Evolutionary conservation across 2,113 vertebrate species (phyloP).

Genomic region (Myotis yumanensis): DNA sequence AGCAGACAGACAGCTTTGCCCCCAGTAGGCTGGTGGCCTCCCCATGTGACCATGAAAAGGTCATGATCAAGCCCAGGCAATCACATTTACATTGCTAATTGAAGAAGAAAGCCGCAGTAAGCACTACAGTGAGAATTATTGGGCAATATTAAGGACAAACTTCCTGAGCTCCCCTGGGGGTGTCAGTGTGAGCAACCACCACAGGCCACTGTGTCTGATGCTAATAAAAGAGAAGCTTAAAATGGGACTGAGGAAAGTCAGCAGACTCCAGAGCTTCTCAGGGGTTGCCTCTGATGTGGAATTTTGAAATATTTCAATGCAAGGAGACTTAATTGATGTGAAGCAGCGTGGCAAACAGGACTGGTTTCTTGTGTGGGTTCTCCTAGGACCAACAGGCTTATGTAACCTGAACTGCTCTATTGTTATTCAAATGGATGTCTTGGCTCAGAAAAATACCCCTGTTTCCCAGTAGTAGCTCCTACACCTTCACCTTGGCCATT

Average conservation of each 20-base stretch:
- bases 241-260: neutral
- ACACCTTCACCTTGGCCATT: neutral
- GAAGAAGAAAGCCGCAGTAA: constrained; percentile 51
- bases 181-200: neutral
- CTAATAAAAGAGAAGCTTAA: constrained; percentile 29
- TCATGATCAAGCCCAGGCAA: constrained; percentile 47
- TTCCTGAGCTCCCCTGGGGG: neutral
- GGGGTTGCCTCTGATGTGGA: neutral
- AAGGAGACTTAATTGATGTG: neutral
- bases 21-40: neutral
- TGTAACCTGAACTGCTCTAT: neutral
- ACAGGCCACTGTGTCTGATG: neutral
- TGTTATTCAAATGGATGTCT: neutral
- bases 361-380: neutral
- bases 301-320: constrained; percentile 8
- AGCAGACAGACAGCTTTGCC: neutral
- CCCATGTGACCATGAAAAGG: neutral
- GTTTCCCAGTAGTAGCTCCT: neutral
- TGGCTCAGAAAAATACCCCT: neutral
- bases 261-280: neutral
- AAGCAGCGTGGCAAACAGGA: neutral
- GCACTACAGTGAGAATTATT: constrained; percentile 40
- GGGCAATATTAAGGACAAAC: constrained; percentile 9
- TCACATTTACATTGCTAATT: constrained; percentile 64
- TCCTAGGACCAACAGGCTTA: neutral